These are phyloP conservation scores for Ceyx melanurus DNA, from an alignment of 2,113 vertebrate genomes.

Conservation along the genomic window DNA sequence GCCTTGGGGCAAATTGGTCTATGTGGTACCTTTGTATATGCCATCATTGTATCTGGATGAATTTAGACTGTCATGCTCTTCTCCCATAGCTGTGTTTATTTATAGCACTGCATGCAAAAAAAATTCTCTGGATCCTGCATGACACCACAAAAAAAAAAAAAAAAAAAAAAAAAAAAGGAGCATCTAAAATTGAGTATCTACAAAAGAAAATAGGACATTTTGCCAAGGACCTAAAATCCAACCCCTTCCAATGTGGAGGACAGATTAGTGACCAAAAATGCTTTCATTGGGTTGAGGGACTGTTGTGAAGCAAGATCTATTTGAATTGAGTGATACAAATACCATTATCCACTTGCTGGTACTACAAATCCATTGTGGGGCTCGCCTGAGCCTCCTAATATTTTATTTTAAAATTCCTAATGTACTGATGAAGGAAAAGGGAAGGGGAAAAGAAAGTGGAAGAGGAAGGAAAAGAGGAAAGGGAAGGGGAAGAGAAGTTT, in stretches of 20 bases:
- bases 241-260: background rate
- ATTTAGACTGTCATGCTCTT: background rate
- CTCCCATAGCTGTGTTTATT: background rate
- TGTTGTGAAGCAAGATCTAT: background rate
- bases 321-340: background rate
- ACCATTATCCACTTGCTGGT: background rate
- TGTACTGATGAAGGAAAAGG: background rate
- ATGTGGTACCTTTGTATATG: background rate
- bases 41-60: background rate
- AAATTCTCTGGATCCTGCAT: background rate
- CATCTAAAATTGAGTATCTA: background rate
- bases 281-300: background rate
- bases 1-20: background rate
- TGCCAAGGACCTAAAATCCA: background rate
- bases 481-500: background rate
- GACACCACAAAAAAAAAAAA: background rate
- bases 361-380: background rate
- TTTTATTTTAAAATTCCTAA: background rate
- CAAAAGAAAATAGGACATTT: background rate
- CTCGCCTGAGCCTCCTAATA: background rate
- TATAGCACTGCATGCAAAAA: background rate
- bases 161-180: background rate
- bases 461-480: background rate
- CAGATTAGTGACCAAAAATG: background rate
- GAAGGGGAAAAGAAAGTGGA: background rate